phyloP scores from a whole-genome alignment of 92 coral and sea anemone genomes.

The Pocillopora grandis region DNA sequence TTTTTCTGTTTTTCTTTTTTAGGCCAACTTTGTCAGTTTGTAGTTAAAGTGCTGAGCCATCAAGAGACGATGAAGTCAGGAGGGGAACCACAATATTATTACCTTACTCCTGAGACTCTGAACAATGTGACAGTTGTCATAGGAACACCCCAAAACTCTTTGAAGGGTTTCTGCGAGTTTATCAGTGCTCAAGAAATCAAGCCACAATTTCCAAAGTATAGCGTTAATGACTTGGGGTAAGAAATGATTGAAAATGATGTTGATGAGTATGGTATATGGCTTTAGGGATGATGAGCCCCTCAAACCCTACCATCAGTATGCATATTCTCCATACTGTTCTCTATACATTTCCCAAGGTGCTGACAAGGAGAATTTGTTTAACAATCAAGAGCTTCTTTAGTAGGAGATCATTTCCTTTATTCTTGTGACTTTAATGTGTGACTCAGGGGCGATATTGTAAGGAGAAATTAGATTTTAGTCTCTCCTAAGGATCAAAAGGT shows the following conservation, averaged over 20 bases:
- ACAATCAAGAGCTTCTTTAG: too few relatives aligned
- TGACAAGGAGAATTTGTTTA: too few relatives aligned
- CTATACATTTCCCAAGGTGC: too few relatives aligned
- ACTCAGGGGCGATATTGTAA: too few relatives aligned
- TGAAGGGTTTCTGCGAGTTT: conserved; percentile 23
- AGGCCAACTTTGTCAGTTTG: conserved; percentile 52
- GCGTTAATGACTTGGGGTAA: conserved; percentile 83
- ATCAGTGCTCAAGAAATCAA: conserved; percentile 28
- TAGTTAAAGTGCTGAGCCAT: conserved; percentile 63
- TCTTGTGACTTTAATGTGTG: too few relatives aligned
- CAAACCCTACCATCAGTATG: too few relatives aligned
- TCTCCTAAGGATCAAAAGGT: too few relatives aligned
- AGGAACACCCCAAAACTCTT: conserved; percentile 48
- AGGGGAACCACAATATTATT: conserved; percentile 56
- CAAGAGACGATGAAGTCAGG: conserved; percentile 6
- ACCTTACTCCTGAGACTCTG: conserved; percentile 57
- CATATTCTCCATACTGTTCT: too few relatives aligned
- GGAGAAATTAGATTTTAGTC: too few relatives aligned
- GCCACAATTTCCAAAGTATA: conserved; percentile 41
- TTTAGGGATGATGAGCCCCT: too few relatives aligned
- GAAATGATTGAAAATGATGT: background rate
- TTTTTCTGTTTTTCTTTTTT: background rate
- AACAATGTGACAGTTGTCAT: conserved; percentile 66
- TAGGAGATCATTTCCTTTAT: too few relatives aligned
- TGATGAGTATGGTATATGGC: too few relatives aligned